Conservation (phyloP, 2,113 vertebrate species). For the Semicossyphus pulcher region DNA sequence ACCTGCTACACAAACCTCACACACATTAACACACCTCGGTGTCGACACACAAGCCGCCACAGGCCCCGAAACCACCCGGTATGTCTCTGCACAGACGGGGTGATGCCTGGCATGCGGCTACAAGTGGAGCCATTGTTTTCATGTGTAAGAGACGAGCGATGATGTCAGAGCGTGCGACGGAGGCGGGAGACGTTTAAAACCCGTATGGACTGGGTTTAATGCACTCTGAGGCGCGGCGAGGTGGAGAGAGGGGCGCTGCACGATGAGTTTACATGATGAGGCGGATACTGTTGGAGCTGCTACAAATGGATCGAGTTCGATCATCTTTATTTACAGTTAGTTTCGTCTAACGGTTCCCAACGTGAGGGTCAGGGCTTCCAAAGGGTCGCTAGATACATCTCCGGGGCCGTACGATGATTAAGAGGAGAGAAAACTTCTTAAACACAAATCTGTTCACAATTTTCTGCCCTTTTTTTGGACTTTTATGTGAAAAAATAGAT, state of each 20-base stretch:
- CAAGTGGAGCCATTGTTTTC: slow-evolving; percentile 72
- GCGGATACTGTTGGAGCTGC: no score
- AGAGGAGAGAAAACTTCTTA: no score
- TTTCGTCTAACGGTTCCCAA: no score
- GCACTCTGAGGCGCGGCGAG: slow-evolving; percentile 24
- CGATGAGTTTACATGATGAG: background rate
- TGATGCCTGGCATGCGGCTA: slow-evolving; percentile 64
- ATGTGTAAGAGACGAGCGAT: slow-evolving; percentile 54
- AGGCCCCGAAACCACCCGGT: slow-evolving; percentile 53
- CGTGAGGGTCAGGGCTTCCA: no score
- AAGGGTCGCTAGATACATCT: no score
- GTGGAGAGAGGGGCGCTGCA: no score
- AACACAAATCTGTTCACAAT: no score
- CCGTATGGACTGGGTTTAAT: slow-evolving; percentile 42
- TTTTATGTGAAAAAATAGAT: no score
- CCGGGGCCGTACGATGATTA: no score
- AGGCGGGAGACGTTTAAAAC: slow-evolving; percentile 25
- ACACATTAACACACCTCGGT: slow-evolving; percentile 19
- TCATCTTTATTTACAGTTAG: no score
- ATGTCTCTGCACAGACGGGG: slow-evolving; percentile 18
- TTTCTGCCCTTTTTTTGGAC: no score
- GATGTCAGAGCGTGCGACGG: slow-evolving; percentile 34
- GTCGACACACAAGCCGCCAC: slow-evolving; percentile 67
- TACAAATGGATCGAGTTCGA: no score
- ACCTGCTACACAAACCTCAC: background rate